Conservation (phyloP, 1,140 invertebrate genomes). For the Nephila pilipes region DNA sequence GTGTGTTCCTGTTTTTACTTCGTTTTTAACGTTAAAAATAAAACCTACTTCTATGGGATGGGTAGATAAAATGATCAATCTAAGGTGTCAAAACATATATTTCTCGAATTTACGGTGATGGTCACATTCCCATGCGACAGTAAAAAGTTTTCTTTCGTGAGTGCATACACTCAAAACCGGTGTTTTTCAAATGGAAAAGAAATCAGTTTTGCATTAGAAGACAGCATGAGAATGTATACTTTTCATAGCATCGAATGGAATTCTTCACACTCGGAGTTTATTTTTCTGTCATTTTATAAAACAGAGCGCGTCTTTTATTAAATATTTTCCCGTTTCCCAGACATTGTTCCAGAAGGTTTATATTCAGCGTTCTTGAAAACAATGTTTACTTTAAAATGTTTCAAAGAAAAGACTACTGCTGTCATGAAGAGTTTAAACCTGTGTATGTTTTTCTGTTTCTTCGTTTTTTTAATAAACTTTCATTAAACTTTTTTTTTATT, state of each 20-base stretch:
- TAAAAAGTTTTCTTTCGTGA: not conserved
- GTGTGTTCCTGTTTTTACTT: not conserved
- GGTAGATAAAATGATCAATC: slow-evolving; percentile 34
- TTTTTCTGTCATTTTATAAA: not conserved
- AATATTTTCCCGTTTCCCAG: not conserved
- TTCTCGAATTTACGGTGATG: not conserved
- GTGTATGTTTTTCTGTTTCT: not conserved
- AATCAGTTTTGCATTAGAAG: not conserved
- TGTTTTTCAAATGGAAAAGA: not conserved
- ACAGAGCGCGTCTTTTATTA: not conserved
- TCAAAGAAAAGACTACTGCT: not conserved
- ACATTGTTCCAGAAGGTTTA: not conserved
- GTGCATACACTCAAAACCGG: not conserved
- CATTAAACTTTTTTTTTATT: no score
- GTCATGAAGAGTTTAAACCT: no score
- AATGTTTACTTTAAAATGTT: not conserved
- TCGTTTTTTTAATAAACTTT: not conserved
- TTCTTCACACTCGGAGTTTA: not conserved
- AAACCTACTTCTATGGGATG: not conserved
- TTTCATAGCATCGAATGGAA: not conserved
- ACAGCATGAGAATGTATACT: not conserved
- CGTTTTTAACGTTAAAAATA: not conserved
- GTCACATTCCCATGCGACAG: not conserved
- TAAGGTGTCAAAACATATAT: slow-evolving; percentile 20
- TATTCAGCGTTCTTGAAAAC: not conserved